Percentiles rank a stretch among this genome's conserved stretches.
phyloP scores from a whole-genome alignment of 1,140 invertebrate genomes.

The Lepidurus apus region DNA sequence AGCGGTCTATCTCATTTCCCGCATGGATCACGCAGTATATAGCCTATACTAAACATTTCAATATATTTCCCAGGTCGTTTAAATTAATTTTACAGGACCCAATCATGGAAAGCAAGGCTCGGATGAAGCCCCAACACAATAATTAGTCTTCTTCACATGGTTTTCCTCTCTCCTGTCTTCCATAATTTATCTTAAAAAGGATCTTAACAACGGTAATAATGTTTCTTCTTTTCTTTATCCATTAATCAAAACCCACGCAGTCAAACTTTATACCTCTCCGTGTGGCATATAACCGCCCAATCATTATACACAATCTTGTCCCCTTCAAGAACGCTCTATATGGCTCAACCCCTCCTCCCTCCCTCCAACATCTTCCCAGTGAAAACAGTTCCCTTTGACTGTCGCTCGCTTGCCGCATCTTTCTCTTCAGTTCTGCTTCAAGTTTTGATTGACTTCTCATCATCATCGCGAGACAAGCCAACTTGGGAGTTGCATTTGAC shows the following conservation, averaged over 20 bases:
- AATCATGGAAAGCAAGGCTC: background rate
- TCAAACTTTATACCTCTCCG: background rate
- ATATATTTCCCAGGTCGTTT: too few species aligned
- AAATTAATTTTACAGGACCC: too few species aligned
- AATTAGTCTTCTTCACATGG: background rate
- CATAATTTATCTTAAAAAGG: slow-evolving; percentile 2
- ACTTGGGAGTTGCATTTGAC: slow-evolving; percentile 10
- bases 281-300: background rate
- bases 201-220: slow-evolving; percentile 9
- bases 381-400: slow-evolving; percentile 11
- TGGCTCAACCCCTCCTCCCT: background rate
- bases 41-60: too few species aligned
- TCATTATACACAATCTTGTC: slow-evolving; percentile 19
- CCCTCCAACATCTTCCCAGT: background rate
- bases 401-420: background rate
- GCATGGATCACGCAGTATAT: too few species aligned
- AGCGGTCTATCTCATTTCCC: too few species aligned
- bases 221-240: background rate
- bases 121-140: background rate
- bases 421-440: background rate
- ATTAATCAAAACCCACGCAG: slow-evolving; percentile 5
- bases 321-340: background rate
- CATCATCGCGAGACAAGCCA: slow-evolving; percentile 16
- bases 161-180: background rate
- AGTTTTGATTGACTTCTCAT: slow-evolving; percentile 22